A percentile compares a stretch with the other conserved stretches of the same genome.
These are phyloP conservation scores for Callorhinus ursinus DNA, from an alignment of 2,113 vertebrate species.

Conservation along the genomic window DNA sequence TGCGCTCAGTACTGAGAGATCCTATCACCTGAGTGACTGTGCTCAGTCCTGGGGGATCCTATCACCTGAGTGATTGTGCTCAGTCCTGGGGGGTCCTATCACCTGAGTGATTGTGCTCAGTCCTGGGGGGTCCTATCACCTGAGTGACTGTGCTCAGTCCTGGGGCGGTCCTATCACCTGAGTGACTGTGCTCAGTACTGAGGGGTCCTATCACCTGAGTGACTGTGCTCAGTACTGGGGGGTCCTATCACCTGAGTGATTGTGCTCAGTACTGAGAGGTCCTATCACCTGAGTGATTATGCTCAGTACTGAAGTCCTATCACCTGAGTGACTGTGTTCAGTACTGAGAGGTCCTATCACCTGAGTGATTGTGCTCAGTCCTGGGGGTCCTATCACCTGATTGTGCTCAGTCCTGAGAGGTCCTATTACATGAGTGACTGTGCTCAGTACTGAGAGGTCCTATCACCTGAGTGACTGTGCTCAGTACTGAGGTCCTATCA, in stretches of 20 bases:
- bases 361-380: slow-evolving; percentile 68
- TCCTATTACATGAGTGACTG: slow-evolving; percentile 86
- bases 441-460: not conserved
- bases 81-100: rapidly evolving
- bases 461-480: rapidly evolving
- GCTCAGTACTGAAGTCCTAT: not conserved
- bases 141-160: no score
- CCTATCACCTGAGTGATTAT: rapidly evolving
- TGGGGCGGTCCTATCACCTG: no score
- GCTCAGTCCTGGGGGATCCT: no score
- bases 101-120: slow-evolving; percentile 71
- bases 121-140: slow-evolving; percentile 66
- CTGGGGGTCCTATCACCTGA: not conserved
- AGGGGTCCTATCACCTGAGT: no score
- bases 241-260: slow-evolving; percentile 77
- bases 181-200: no score
- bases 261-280: not conserved
- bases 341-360: slow-evolving; percentile 71
- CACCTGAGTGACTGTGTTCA: slow-evolving; percentile 91
- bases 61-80: no score
- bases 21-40: slow-evolving; percentile 91
- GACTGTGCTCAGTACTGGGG: no score
- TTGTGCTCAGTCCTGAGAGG: rapidly evolving
- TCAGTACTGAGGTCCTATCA: slow-evolving; percentile 50
- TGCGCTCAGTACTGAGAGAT: rapidly evolving